Evolutionary conservation across 2,888 invertebrate species (phyloP).

Genomic region (Zeuzera pyrina): DNA sequence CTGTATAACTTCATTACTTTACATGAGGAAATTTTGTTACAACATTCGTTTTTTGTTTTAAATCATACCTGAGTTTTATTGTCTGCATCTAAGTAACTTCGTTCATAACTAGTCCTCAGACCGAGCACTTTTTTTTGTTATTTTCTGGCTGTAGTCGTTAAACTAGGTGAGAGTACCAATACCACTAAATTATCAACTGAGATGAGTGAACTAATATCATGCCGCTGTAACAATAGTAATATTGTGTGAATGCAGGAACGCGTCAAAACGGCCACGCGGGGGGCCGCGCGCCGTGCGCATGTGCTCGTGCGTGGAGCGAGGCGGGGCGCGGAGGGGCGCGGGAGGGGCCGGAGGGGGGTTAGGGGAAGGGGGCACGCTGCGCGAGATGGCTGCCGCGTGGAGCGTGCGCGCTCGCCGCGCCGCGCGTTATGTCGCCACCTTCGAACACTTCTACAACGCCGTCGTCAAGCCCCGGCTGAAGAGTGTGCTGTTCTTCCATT

Average conservation of each 20-base stretch:
- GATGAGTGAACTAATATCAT: too few relatives aligned
- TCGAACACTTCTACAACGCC: constrained; percentile 50
- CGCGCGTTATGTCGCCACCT: constrained; percentile 36
- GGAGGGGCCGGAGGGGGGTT: constrained; percentile 17
- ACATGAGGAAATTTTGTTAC: too few relatives aligned
- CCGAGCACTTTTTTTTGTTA: too few relatives aligned
- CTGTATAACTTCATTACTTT: too few relatives aligned
- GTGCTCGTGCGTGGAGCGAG: constrained; percentile 16
- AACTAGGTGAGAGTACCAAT: too few relatives aligned
- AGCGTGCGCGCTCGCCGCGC: constrained; percentile 35
- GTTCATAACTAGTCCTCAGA: too few relatives aligned
- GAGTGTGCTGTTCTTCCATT: constrained; percentile 55
- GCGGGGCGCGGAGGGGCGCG: constrained; percentile 25
- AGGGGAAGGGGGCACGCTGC: constrained; percentile 27
- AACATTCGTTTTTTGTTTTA: too few relatives aligned
- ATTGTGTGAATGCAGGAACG: constrained; percentile 33
- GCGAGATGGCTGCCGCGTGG: constrained; percentile 30
- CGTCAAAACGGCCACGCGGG: constrained; percentile 31
- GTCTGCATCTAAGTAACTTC: too few relatives aligned
- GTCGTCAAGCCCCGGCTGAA: constrained; percentile 46
- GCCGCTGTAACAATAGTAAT: too few relatives aligned
- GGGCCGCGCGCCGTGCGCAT: constrained; percentile 7
- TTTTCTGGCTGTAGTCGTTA: too few relatives aligned
- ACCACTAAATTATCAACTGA: too few relatives aligned
- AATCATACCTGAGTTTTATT: too few relatives aligned